Conservation (phyloP, 2,113 vertebrate genomes). For the Pteruthius melanotis region DNA sequence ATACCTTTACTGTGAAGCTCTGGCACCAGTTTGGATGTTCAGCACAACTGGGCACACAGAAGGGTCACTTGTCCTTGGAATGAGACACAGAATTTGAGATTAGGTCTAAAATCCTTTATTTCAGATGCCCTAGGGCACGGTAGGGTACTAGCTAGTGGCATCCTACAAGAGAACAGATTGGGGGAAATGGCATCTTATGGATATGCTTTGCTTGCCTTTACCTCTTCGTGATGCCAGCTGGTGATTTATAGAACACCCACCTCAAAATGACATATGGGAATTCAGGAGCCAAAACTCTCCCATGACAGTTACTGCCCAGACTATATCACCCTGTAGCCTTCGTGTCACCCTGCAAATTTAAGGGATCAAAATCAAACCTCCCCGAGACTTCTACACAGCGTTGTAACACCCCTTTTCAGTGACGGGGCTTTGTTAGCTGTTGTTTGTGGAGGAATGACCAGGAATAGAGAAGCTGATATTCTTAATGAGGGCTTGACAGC, state of each 20-base stretch:
- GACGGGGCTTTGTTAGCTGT: neutral
- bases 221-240: neutral
- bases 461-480: neutral
- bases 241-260: neutral
- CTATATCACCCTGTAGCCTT: neutral
- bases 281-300: neutral
- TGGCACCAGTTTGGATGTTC: neutral
- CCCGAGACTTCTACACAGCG: neutral
- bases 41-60: neutral
- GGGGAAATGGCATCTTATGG: neutral
- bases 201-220: neutral
- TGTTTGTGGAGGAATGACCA: neutral
- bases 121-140: neutral
- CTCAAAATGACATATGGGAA: neutral
- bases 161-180: neutral
- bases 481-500: neutral
- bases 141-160: neutral
- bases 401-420: neutral
- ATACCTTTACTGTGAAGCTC: neutral
- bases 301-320: neutral
- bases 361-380: neutral
- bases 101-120: neutral
- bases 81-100: neutral
- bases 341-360: neutral
- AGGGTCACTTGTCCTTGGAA: neutral